Base-by-base conservation (phyloP, 1,140 invertebrate genomes). In the Drosophila parabipectinata region DNA sequence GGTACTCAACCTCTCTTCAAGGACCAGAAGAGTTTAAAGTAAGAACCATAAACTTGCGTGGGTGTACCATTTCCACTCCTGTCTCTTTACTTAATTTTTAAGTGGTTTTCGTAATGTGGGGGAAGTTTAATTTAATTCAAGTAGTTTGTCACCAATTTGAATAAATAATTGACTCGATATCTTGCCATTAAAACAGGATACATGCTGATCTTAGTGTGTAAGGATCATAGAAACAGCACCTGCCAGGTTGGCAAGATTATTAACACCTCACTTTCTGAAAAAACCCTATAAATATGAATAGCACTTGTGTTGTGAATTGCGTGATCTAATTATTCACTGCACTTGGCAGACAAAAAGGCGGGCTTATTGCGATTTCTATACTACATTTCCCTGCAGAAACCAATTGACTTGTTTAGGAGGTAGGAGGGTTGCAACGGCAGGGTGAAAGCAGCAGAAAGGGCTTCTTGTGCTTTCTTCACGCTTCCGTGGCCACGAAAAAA, bases 401-500 rank as follows among this genome's bases (percentile, higher is more conserved):
- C 51, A 55, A 69, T 69, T 69, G 67, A 69, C 21, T 56, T 10
- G 47, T 52, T 44, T 39, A 10, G 10, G 18, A 18, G 3, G 7
- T 28, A 15, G 41, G 32, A 41, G 15, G 9, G 14, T 21, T 10
- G 44, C 28, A 60, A 34, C 14, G 18, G 21, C 28, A 37, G 50
- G 39, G 39, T 32, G 57, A 21, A 41, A 9, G 15, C 12, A 15
- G 77, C 54, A 37, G 64, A 41, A 66, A 66, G 64, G 57, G 58
- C 52, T 85, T 71, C 64, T 26, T 18, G 41, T 73, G 73, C 67
- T 74, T 52, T 64, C 82, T 87, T 85, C 78, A 85, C 74, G 82
- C 78, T 87, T 82, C 74, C 83, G 44, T 85, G 74, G 78, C 14
- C 60, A 78, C 56, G 53, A 69, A 59, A 79, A 79, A 59, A 79